Base-by-base conservation (phyloP, 1,140 invertebrate genomes). In the Bradynema listronoti region DNA sequence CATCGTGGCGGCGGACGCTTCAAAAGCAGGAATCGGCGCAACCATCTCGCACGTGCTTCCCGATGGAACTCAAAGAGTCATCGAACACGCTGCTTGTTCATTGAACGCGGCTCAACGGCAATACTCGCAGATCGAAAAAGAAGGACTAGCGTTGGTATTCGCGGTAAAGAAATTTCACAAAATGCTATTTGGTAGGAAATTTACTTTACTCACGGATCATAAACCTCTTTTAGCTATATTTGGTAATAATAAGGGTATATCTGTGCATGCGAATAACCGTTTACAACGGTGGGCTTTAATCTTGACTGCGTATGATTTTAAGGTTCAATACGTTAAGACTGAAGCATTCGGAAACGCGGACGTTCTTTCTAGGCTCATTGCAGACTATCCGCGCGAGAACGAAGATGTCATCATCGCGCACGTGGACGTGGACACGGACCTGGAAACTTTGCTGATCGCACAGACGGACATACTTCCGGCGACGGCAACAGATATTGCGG, bases 111-210 rank as follows among this genome's bases (percentile, higher is more conserved):
- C 49, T 7, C 25, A 51, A 30, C 49, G 34, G 27, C 75, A 78
- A 32, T 83, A 82, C 56, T 60, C 73, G 1, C 79, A 82, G 58
- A 79, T 83, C 4, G 78, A 82, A 45, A 80, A 79, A 54, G 80
- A 84, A 61, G 80, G 79, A 0, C n/a, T n/a, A n/a, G n/a, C n/a
- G n/a, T 57, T 83, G 11, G 79, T 82, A 4, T 83, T 71, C 67
- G 79, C 63, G 6, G 63, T 80, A 7, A 58, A 70, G 46, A 79
- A 73, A 53, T 80, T 81, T 66, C 73, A 79, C 57, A 30, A 79
- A 32, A 81, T 78, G 45, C 39, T 82, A 4, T 81, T 73, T 61
- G 80, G 79, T 6, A 45, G 73, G 19, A 53, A 79, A 19, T 82
- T 82, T 57, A 79, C 60, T 1, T 55, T 83, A 3, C 58, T 73